These are phyloP conservation scores for Acipenser ruthenus DNA, from an alignment of 2,797 vertebrate species.

Conservation along the genomic window DNA sequence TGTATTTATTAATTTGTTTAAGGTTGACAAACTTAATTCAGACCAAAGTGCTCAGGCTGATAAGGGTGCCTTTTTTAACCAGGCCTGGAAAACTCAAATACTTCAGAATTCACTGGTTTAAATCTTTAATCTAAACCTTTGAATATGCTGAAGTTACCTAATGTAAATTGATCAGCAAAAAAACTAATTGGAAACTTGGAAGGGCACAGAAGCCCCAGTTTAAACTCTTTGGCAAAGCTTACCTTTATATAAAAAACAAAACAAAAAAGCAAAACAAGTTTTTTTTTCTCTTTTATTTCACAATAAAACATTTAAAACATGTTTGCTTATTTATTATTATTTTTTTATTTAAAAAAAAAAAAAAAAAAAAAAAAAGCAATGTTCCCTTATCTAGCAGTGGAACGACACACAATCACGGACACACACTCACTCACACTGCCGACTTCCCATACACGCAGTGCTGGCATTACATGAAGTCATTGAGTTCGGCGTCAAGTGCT, in stretches of 20 bases:
- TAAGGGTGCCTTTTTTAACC: too few species aligned
- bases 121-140: too few species aligned
- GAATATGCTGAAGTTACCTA: too few species aligned
- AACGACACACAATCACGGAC: too few species aligned
- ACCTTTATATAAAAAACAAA: conserved; percentile 31
- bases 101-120: too few species aligned
- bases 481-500: conserved; percentile 84
- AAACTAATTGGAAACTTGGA: conserved; percentile 26
- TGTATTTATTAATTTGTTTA: too few species aligned
- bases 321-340: conserved; percentile 35
- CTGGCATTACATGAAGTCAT: conserved; percentile 79
- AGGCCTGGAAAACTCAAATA: too few species aligned
- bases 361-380: too few species aligned
- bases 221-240: conserved; percentile 64
- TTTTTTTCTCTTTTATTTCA: conserved; percentile 40
- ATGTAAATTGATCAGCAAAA: too few species aligned
- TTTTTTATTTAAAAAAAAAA: neutral
- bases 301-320: conserved; percentile 54
- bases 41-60: too few species aligned
- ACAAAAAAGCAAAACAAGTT: conserved; percentile 38
- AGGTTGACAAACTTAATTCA: too few species aligned
- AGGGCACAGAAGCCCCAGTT: conserved; percentile 32
- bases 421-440: conserved; percentile 31
- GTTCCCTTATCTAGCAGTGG: too few species aligned
- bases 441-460: neutral